phyloP scores from a whole-genome alignment of 2,113 vertebrate species.

The Hemichromis elongatus region DNA sequence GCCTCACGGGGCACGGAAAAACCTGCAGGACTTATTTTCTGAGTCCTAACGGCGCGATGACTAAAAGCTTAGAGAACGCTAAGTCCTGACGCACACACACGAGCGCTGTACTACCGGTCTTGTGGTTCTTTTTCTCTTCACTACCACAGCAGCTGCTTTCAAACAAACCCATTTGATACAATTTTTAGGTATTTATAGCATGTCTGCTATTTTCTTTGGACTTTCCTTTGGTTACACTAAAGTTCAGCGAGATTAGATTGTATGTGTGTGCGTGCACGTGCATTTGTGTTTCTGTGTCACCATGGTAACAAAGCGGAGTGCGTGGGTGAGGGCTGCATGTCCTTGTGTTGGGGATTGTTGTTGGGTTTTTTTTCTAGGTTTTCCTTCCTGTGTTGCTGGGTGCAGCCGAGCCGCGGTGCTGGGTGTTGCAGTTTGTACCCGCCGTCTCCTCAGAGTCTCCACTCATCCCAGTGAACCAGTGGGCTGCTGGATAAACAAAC shows the following conservation, averaged over 20 bases:
- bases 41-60: neutral
- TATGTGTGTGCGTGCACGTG: neutral
- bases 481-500: neutral
- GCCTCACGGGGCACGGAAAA: neutral
- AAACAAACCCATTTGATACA: conserved; percentile 45
- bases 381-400: conserved; percentile 45
- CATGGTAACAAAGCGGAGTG: conserved; percentile 52
- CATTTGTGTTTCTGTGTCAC: conserved; percentile 43
- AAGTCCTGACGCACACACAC: neutral
- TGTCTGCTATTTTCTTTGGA: conserved; percentile 2
- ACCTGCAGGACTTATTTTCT: neutral
- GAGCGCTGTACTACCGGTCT: neutral
- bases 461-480: neutral
- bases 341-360: conserved; percentile 19
- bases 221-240: conserved; percentile 8
- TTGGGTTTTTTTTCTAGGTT: neutral
- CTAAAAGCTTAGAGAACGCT: neutral
- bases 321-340: conserved; percentile 38
- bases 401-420: neutral
- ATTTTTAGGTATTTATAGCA: conserved; percentile 47
- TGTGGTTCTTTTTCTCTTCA: neutral
- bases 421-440: conserved; percentile 7
- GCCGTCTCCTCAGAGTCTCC: neutral
- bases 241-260: conserved; percentile 53
- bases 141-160: neutral